Evolutionary conservation across 1,140 invertebrate genomes (phyloP), one percentile per base, ranked within the genome.

Genomic region (Psilanteris sp.): DNA sequence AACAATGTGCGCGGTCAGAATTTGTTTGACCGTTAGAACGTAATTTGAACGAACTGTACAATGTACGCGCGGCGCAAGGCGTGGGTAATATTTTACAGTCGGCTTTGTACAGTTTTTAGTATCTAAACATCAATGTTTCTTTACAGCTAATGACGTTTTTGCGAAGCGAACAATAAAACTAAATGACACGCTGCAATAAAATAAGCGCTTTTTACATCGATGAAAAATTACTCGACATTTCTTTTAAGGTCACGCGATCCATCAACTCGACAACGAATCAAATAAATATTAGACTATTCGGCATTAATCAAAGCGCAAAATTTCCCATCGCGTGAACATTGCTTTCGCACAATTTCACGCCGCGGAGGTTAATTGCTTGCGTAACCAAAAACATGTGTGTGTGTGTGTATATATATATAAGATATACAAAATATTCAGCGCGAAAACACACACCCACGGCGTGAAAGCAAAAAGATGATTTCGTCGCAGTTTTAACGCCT

Each of bases 1-100:
- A 72, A 64, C 68, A 57, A 62, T 72, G 48, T 18, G 16, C n/a
- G 50, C 32, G 46, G 50, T 27, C 57, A 72, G 41, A 34, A 50
- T 64, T 72, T 43, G 68, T 50, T 57, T 54, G 27, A 66, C 57
- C 59, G 57, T 41, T 48, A 41, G 32, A 48, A 37, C 24, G 24
- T 31, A 62, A 71, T 71, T 54, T 55, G 29, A 20, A 3, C 31
- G 7, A 26, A 32, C 52, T 20, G 37, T 57, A 41, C 43, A 13
- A n/a, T 22, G 7, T 39, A 22, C 15, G n/a, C n/a, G n/a, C n/a
- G n/a, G n/a, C 8, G 31, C 24, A 41, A 54, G 11, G 15, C 7
- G 9, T 44, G 1, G 14, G 22, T 11, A 46, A 57, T 61, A 52
- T 61, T 70, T 61, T 54, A 61, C 54, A 27, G 44, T 61, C 15